Evolutionary conservation across 2,797 vertebrate genomes (phyloP), one percentile per base, ranked within the genome.

Genomic region (Pterois miles): DNA sequence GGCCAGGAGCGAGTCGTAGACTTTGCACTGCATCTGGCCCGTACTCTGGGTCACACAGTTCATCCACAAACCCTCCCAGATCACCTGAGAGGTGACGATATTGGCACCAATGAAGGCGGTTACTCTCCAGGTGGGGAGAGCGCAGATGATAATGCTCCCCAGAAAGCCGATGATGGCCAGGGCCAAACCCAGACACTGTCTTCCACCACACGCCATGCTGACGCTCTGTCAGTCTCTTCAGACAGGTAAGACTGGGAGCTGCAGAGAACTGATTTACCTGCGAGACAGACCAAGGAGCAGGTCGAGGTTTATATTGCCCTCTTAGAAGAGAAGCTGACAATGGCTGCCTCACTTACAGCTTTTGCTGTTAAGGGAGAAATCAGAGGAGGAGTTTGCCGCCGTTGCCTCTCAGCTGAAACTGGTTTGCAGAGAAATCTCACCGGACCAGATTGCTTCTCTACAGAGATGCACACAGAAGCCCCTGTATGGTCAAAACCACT

Each of bases 1-100:
- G 0, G 92, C 95, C 80, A 98, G 93, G 70, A 98, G 23, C 0
- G 97, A 97, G 87, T 97, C 96, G 8, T 98, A 97, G 71, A 97
- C 80, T 73, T 96, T 97, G 90, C 97, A 98, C 72, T 98, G 97
- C 95, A 97, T 98, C 91, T 98, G 96, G 12, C 97, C 97, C 0
- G 97, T 99, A 83, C 96, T 97, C 93, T 98, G 96, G 62, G 94
- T 95, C 86, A 97, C 96, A 4, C 97, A 98, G 93, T 88, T 95
- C 97, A 98, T 98, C 97, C 97, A 99, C 75, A 99, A 87, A 52
- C 97, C 97, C 77, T 99, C 97, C 97, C 96, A 98, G 80, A 95
- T 93, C 71, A 94, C 92, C 92, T 97, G 96, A 0, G 96, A 86
- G 0, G 95, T 96, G 90, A 98, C 92, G 1, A 98, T 98, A 94